Base-by-base conservation (phyloP, 2,797 vertebrate species). In the Aplochiton taeniatus region DNA sequence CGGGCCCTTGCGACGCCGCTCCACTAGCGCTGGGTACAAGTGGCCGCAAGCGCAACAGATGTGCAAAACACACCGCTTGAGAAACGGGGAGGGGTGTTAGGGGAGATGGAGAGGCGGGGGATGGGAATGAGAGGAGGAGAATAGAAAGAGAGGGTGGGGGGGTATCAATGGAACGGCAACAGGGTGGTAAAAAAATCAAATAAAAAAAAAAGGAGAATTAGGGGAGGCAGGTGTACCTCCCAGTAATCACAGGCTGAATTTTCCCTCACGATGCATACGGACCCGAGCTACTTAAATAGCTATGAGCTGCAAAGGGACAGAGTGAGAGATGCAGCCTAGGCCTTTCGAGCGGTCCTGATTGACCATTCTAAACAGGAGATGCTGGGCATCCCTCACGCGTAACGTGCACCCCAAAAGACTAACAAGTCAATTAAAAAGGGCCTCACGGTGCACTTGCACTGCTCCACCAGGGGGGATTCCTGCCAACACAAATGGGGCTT, bases 1-100 rank as follows among this genome's bases (percentile, higher is more conserved):
- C 41, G 69, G 64, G 51, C 50, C 19, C 58, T 72, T 75, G 73
- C 31, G 57, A 47, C 61, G 50, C 58, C 50, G 47, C 52, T 31
- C 61, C 5, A 4, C 59, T 67, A 76, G 63, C 20, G 50, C 10
- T 51, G 19, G 13, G 51, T 64, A 55, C n/a, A 59, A 44, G 59
- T 44, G 65, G 57, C 11, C 47, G 60, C 61, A 61, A 80, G 75
- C n/a, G 78, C 47, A 80, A 79, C 76, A 80, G 61, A 78, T 60
- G 61, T 76, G 61, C 51, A 64, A 63, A 58, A 76, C 50, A 65
- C 43, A 16, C n/a, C 51, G 68, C 56, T 73, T 52, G 54, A 52
- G 55, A 55, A 68, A 79, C 49, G 44, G 59, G 41, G 64, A 57
- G 8, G 57, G 46, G 61, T 6, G 31, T 31, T 31, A 2, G 61